A percentile compares a stretch with the other conserved stretches of the same genome.
These are phyloP conservation scores for Cercopithecus mona DNA, from an alignment of 2,113 vertebrate genomes.

Conservation along the genomic window DNA sequence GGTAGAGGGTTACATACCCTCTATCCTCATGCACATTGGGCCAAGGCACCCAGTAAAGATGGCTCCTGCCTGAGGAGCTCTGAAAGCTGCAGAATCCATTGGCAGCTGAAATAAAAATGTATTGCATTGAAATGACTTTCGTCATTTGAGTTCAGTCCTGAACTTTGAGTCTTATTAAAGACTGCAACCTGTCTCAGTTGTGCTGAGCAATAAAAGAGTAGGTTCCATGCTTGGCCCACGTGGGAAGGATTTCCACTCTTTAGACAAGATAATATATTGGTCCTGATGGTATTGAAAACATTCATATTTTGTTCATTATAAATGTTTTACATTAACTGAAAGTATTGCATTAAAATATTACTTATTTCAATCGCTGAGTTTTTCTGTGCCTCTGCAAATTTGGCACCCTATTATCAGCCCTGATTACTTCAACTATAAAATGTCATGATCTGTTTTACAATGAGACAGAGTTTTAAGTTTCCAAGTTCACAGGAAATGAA, in stretches of 20 bases:
- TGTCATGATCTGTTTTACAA: neutral
- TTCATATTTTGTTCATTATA: neutral
- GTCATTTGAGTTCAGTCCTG: neutral
- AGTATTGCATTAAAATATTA: neutral
- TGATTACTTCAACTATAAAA: conserved; percentile 1
- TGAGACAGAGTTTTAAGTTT: neutral
- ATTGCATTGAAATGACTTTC: neutral
- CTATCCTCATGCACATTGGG: neutral
- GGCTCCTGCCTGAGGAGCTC: neutral
- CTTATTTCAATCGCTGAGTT: neutral
- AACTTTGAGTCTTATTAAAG: neutral
- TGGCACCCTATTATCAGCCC: neutral
- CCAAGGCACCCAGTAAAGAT: neutral
- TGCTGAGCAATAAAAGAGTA: neutral
- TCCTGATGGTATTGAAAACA: neutral
- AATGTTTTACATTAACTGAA: neutral
- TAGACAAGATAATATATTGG: neutral
- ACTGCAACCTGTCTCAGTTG: neutral
- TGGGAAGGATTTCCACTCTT: neutral
- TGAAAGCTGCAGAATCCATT: neutral
- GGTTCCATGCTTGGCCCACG: neutral
- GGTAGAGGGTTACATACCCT: neutral
- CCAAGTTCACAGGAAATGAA: conserved; percentile 11
- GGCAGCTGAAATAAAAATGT: neutral
- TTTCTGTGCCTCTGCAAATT: neutral